Base-by-base conservation (phyloP, 1,140 invertebrate genomes). In the Grapholita molesta region DNA sequence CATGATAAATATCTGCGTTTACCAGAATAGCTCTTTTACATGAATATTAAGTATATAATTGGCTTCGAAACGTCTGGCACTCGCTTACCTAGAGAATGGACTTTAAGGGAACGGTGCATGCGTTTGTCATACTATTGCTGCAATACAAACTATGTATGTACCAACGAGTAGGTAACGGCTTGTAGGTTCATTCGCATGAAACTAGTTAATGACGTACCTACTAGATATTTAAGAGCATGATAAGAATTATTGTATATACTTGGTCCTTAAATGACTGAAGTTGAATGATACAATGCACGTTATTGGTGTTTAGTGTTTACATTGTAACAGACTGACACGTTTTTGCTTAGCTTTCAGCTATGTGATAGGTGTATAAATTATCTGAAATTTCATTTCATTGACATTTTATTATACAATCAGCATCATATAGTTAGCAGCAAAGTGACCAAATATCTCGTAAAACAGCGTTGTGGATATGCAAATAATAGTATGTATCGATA, bases 91-190 rank as follows among this genome's bases (percentile, higher is more conserved):
- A 61, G 55, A 9, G 53, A 28, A 15, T 32, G 9, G 11, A 61
- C 21, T n/a, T n/a, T n/a, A n/a, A 32, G 24, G 55, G 24, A 15
- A 25, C 24, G 52, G 64, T 53, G 67, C 71, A 72, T 72, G 71
- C 24, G 52, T 52, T 57, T 61, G 53, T n/a, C 24, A 38, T 53
- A 68, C 24, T 67, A 0, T 42, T 48, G 70, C 6, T 72, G 48
- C 35, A 18, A 71, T 52, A 61, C n/a, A 61, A 61, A 61, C 23
- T 15, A 48, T 8, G 18, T n/a, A n/a, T 38, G 35, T 15, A 38
- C 35, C 12, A 1, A 15, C 12, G 12, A n/a, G n/a, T 48, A 48
- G 15, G 42, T 8, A 8, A 48, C 42, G 42, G 42, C 42, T 15
- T 48, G 21, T 2, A 21, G 8, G 6, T 48, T 9, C 15, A 38